Evolutionary conservation across 2,113 vertebrate species (phyloP), one percentile per base, ranked within the genome.

Genomic region (Shinisaurus crocodilurus): DNA sequence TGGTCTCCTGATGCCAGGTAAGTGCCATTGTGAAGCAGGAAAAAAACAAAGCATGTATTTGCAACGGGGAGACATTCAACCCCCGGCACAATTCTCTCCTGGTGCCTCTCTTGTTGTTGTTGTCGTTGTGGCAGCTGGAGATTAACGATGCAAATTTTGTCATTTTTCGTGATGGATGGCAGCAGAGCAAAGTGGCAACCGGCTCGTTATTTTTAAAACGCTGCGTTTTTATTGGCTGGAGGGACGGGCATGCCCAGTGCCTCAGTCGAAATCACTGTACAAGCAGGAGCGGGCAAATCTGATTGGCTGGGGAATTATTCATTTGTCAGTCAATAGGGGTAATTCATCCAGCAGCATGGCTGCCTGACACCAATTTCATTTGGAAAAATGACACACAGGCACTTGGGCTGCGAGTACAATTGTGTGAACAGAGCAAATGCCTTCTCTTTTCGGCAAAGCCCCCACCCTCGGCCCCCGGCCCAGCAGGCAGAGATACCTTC

Each of bases 141-240:
- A 96, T 95, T 95, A 96, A 96, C 90, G 96, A 95, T 92, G 94
- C 92, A 94, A 95, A 94, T 93, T 92, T 91, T 93, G 94, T 93
- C 96, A 93, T 93, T 90, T 82, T 54, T 74, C 80, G 90, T 95
- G 95, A 95, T 57, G 57, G 93, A 96, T 88, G 93, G 12, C 1
- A 37, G 93, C 70, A 85, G 89, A 83, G 92, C 88, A 27, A 34
- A 90, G 91, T 91, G 93, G 91, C 91, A 93, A 90, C 40, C 74
- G 92, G 89, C 81, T 90, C 83, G 90, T 92, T 95, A 65, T 87
- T 90, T 83, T 83, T 63, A 67, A 74, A 88, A 91, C 23, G 20
- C 87, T 1, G 15, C 54, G 77, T 92, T 84, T 80, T 89, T 70
- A 90, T 40, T 88, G 94, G 94, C 89, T 91, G 85, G 5, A 29